phyloP scores from a whole-genome alignment of 2,888 invertebrate genomes.

The Sphaerophoria rueppellii region DNA sequence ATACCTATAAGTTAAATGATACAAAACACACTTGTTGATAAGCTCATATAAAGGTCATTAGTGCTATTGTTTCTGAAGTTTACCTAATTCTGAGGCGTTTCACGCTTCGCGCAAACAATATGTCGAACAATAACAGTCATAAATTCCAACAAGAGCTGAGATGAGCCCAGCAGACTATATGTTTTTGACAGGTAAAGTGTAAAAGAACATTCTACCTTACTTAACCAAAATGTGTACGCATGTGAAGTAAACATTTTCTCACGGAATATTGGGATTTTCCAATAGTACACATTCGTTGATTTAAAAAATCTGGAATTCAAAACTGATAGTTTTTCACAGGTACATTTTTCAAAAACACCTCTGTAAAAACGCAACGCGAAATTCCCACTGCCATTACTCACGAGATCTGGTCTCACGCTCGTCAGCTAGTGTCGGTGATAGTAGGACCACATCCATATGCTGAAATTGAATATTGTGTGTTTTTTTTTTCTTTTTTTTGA shows the following conservation, averaged over 20 bases:
- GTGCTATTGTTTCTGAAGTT: constrained; percentile 68
- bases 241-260: constrained; percentile 56
- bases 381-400: constrained; percentile 48
- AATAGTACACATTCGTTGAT: constrained; percentile 44
- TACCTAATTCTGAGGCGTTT: constrained; percentile 68
- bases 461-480: constrained; percentile 17
- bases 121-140: constrained; percentile 28
- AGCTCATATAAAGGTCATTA: constrained; percentile 71
- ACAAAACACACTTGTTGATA: constrained; percentile 57
- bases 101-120: constrained; percentile 58
- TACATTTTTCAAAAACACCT: constrained; percentile 21
- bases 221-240: constrained; percentile 15
- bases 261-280: constrained; percentile 67
- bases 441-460: background rate
- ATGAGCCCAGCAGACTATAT: constrained; percentile 48
- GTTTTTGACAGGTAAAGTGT: constrained; percentile 40
- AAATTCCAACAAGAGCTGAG: constrained; percentile 39
- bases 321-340: constrained; percentile 48
- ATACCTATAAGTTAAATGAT: background rate
- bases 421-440: background rate
- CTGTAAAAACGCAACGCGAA: constrained; percentile 34
- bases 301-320: constrained; percentile 64
- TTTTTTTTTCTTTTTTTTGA: constrained; percentile 47
- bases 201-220: background rate
- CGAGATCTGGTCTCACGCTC: constrained; percentile 49